Base-by-base conservation (phyloP, 2,888 invertebrate genomes). In the Ophion slaviceki region DNA sequence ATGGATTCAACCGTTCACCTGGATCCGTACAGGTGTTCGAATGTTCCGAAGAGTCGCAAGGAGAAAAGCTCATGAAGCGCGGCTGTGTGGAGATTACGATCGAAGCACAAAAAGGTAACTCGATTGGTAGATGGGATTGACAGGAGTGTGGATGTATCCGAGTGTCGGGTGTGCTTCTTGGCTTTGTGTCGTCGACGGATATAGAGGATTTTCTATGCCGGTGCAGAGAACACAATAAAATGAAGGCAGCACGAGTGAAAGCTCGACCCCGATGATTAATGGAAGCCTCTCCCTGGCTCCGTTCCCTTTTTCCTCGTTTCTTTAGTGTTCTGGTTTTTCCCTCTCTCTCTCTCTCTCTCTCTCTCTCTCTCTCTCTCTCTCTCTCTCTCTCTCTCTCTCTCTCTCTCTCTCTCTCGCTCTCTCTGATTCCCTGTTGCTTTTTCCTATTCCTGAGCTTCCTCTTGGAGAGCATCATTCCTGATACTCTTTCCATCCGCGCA, bases 201-300 rank as follows among this genome's bases (percentile, higher is more conserved):
- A 67, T 28, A 66, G 40, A 28, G 45, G 62, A 66, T 82, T 75
- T 75, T 53, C 75, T 66, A n/a, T 71, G 61, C 68, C 61, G 77
- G 24, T 71, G 66, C 45, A 62, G 57, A 82, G 76, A 76, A 28
- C 68, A 76, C 61, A 67, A 76, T 76, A 68, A 77, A 82, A 86
- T 72, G 72, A 81, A 82, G 80, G 80, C 59, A 62, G 64, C 17
- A n/a, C 24, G 76, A 80, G 76, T 80, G 80, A 89, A 87, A 88
- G 89, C 88, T 87, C 84, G 83, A 76, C 81, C 86, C 66, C 88
- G 85, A 88, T 89, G 90, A 90, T 90, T 90, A 90, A 90, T 89
- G 88, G 86, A 82, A 76, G 24, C 57, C 74, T 68, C 80, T 61
- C 61, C 24, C 45, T 47, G 32, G 14, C 67, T 59, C 8, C 24